phyloP scores from a whole-genome alignment of 2,797 vertebrate genomes.

The Hephaestus fuliginosus region DNA sequence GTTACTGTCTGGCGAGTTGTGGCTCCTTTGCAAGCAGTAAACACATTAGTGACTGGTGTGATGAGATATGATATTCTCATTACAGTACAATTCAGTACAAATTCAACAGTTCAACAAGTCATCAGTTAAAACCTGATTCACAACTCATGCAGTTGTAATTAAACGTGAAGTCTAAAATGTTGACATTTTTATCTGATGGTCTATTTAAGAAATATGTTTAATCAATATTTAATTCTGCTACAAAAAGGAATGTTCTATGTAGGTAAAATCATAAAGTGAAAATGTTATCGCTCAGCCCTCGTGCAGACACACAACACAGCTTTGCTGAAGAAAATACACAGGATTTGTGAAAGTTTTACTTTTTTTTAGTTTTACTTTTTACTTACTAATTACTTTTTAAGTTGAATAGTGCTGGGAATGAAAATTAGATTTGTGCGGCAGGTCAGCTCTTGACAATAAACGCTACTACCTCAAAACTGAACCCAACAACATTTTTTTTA shows the following conservation, averaged over 20 bases:
- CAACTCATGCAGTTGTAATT: not conserved
- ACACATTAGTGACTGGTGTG: not conserved
- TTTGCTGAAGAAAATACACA: not conserved
- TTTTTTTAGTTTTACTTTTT: not conserved
- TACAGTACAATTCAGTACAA: conserved; percentile 5
- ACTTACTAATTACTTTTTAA: conserved; percentile 2
- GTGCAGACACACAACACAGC: conserved; percentile 4
- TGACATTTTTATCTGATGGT: not conserved
- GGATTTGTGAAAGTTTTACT: not conserved
- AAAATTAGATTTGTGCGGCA: not conserved
- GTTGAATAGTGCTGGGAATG: not conserved
- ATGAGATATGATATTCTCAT: not conserved
- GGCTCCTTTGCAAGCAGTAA: conserved; percentile 1
- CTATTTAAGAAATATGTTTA: too few species aligned
- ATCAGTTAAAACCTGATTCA: not conserved
- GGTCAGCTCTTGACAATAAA: not conserved
- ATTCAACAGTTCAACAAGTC: not conserved
- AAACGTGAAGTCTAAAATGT: not conserved
- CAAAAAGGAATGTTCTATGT: not conserved
- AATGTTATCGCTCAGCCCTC: not conserved
- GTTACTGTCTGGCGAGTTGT: not conserved
- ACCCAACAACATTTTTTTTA: not conserved
- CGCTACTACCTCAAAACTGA: not conserved
- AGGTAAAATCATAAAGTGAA: not conserved
- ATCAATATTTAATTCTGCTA: not conserved